These are phyloP conservation scores for Myiagra hebetior DNA, from an alignment of 2,113 vertebrate species.

Conservation along the genomic window DNA sequence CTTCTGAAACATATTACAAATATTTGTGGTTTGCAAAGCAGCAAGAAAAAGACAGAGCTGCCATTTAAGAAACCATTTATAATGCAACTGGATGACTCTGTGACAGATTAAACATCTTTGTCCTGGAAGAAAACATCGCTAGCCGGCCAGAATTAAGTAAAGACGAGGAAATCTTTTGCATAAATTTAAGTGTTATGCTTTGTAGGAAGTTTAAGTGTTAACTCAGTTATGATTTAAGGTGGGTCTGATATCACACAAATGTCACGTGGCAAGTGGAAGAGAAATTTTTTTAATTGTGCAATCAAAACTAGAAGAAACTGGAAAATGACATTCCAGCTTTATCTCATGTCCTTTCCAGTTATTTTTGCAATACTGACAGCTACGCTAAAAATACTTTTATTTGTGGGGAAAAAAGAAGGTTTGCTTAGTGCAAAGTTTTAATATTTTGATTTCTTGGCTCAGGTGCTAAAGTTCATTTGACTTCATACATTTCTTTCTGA, in stretches of 20 bases:
- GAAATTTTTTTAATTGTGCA: neutral
- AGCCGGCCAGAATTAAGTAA: constrained; percentile 29
- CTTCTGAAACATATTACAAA: constrained; percentile 48
- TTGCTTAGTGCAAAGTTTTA: neutral
- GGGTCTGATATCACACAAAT: neutral
- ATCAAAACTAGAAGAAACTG: neutral
- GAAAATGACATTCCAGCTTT: neutral
- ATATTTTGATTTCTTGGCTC: neutral
- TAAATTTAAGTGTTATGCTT: neutral
- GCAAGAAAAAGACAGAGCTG: constrained; percentile 29
- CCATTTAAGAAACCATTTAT: constrained; percentile 60
- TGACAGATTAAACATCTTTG: constrained; percentile 41
- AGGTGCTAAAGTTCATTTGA: neutral
- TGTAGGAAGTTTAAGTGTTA: neutral
- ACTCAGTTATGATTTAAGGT: neutral
- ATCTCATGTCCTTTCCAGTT: neutral
- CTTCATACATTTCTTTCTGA: neutral
- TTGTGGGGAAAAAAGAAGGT: neutral
- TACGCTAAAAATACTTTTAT: neutral
- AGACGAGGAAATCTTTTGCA: constrained; percentile 45
- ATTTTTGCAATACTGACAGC: neutral
- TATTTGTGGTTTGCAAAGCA: constrained; percentile 60
- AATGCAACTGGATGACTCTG: constrained; percentile 31
- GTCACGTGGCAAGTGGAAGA: neutral
- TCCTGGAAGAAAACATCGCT: neutral